phyloP scores from a whole-genome alignment of 64 coral and sea anemone species.

The Acropora tenuis region DNA sequence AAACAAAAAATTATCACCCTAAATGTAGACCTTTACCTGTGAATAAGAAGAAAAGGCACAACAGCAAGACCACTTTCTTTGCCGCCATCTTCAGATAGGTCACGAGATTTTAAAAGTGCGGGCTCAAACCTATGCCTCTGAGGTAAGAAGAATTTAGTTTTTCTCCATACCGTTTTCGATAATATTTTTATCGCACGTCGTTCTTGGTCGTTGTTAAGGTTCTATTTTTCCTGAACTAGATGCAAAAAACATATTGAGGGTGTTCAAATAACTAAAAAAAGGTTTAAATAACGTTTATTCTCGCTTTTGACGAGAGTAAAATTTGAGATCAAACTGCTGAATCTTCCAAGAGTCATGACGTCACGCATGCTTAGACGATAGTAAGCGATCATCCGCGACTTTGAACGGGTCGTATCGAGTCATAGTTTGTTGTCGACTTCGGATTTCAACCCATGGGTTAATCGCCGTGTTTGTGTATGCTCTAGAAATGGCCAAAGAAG shows the following conservation, averaged over 20 bases:
- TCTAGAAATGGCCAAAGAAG: constrained; percentile 20
- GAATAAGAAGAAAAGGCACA: constrained; percentile 22
- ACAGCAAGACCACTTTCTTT: background rate
- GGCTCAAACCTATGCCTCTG: background rate
- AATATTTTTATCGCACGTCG: no score
- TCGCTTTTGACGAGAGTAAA: no score
- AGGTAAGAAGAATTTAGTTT: constrained; percentile 5
- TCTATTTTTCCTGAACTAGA: background rate
- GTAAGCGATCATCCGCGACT: constrained; percentile 13
- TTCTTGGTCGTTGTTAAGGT: background rate
- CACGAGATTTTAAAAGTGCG: constrained; percentile 22
- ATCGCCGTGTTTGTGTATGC: background rate
- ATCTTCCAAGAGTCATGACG: constrained; percentile 56
- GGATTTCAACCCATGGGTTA: background rate
- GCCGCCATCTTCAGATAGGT: constrained; percentile 37
- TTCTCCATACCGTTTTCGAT: background rate
- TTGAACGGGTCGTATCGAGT: background rate
- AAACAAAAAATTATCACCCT: background rate
- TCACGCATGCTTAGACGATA: constrained; percentile 15
- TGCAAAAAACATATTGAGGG: background rate
- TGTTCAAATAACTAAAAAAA: background rate
- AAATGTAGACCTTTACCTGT: background rate
- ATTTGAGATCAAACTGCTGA: background rate
- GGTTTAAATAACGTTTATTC: background rate
- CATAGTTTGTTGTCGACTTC: background rate